Percentiles rank a stretch among this genome's conserved stretches.
phyloP scores from a whole-genome alignment of 1,140 invertebrate genomes.

The Acromyrmex charruanus region DNA sequence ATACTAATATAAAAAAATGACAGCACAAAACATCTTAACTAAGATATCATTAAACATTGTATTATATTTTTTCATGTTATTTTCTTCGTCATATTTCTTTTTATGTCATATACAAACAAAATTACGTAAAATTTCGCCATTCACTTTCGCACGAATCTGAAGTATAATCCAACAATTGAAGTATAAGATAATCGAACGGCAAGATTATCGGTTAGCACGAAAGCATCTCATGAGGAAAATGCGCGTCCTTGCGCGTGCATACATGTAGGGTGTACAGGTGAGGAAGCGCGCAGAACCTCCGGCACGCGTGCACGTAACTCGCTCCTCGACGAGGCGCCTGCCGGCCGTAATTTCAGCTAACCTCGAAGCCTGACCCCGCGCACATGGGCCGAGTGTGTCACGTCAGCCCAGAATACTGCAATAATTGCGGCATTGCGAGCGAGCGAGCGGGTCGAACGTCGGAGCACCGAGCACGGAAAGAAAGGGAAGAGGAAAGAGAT shows the following conservation, averaged over 20 bases:
- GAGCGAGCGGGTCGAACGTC: conserved; percentile 40
- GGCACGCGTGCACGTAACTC: conserved; percentile 75
- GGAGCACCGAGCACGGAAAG: conserved; percentile 55
- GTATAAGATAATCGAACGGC: not conserved
- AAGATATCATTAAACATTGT: conserved; percentile 7
- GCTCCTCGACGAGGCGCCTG: conserved; percentile 67
- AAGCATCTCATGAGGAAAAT: conserved; percentile 9
- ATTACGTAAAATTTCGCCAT: not conserved
- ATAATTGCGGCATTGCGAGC: conserved; percentile 73
- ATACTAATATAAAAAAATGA: conserved; percentile 1
- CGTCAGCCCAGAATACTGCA: conserved; percentile 75
- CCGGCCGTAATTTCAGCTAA: conserved; percentile 76
- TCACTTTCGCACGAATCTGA: not conserved
- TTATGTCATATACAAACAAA: not conserved
- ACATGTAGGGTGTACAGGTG: not conserved
- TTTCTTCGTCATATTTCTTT: not conserved
- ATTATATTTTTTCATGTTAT: not conserved
- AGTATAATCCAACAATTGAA: no score
- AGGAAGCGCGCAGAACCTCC: conserved; percentile 54
- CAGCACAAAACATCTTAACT: not conserved
- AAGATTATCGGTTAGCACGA: conserved; percentile 27
- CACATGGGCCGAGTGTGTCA: conserved; percentile 75
- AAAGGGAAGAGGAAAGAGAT: conserved; percentile 31
- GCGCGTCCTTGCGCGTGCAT: conserved; percentile 49
- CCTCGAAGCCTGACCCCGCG: conserved; percentile 75